Evolutionary conservation across 1,140 invertebrate species (phyloP).

Genomic region (Hyles euphorbiae): DNA sequence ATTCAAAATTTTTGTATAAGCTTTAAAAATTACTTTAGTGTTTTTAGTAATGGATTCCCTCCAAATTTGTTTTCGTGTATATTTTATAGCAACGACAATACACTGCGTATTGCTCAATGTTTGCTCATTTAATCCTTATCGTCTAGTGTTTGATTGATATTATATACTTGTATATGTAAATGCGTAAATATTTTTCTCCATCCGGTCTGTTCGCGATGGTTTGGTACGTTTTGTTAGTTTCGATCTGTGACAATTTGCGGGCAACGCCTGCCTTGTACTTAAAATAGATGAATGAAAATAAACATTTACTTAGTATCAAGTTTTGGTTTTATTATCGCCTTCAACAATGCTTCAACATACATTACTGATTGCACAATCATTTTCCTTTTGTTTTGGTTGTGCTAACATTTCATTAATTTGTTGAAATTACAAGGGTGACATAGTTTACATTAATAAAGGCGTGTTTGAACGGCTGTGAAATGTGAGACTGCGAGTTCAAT

Average conservation of each 20-base stretch:
- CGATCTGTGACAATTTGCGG: constrained; percentile 53
- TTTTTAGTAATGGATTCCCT: constrained; percentile 41
- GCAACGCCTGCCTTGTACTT: constrained; percentile 46
- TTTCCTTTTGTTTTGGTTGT: too few relatives aligned
- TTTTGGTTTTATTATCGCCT: constrained; percentile 30
- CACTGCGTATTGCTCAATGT: constrained; percentile 62
- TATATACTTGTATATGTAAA: constrained; percentile 13
- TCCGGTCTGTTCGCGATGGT: constrained; percentile 13
- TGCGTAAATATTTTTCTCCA: too few relatives aligned
- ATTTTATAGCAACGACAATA: constrained; percentile 61
- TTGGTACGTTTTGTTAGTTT: constrained; percentile 11
- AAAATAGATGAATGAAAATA: constrained; percentile 64
- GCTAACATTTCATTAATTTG: too few relatives aligned
- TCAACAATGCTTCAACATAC: too few relatives aligned
- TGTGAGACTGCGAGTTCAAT: too few relatives aligned
- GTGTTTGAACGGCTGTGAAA: too few relatives aligned
- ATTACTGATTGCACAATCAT: too few relatives aligned
- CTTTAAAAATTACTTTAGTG: constrained; percentile 56
- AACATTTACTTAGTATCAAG: constrained; percentile 64
- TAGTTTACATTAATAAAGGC: too few relatives aligned
- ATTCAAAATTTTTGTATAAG: constrained; percentile 49
- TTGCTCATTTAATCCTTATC: constrained; percentile 51
- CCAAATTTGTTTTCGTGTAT: constrained; percentile 37
- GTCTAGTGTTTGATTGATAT: constrained; percentile 34
- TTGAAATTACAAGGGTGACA: too few relatives aligned